Conservation (phyloP, 1,140 invertebrate genomes). For the Octopus bimaculoides region DNA sequence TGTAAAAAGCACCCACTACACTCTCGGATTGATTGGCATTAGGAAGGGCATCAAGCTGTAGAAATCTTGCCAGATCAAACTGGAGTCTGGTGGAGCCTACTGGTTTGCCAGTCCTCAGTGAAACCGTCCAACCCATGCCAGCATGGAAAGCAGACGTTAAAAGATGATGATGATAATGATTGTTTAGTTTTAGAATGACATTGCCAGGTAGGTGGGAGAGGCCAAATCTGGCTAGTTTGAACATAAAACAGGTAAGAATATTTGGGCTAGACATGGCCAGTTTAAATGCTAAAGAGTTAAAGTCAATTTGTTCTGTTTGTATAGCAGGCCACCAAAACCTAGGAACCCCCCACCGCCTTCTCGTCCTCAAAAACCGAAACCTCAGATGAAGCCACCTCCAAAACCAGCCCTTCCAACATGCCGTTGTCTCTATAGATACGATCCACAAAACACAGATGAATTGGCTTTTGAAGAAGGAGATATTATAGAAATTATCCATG, state of each 20-base stretch:
- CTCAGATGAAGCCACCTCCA: slow-evolving; percentile 57
- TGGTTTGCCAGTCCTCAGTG: too few species aligned
- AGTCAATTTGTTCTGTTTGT: slow-evolving; percentile 6
- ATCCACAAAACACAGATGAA: slow-evolving; percentile 70
- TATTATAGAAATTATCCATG: slow-evolving; percentile 66
- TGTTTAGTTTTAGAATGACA: not conserved
- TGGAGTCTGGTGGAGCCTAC: too few species aligned
- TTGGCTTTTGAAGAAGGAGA: slow-evolving; percentile 67
- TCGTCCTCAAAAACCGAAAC: slow-evolving; percentile 47
- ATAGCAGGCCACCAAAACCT: slow-evolving; percentile 53
- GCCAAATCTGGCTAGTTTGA: not conserved
- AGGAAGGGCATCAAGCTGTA: too few species aligned
- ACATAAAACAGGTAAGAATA: not conserved
- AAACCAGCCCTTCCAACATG: slow-evolving; percentile 61
- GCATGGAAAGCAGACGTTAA: too few species aligned
- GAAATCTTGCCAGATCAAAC: too few species aligned
- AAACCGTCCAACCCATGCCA: too few species aligned
- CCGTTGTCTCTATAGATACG: slow-evolving; percentile 68
- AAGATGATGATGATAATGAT: too few species aligned
- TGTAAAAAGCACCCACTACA: too few species aligned
- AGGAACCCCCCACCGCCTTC: slow-evolving; percentile 32
- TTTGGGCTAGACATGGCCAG: too few species aligned
- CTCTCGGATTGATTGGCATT: too few species aligned
- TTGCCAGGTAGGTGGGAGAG: not conserved
- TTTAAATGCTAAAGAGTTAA: too few species aligned